These are phyloP conservation scores for Drosophila elegans DNA, from an alignment of 1,140 invertebrate species.

Conservation along the genomic window DNA sequence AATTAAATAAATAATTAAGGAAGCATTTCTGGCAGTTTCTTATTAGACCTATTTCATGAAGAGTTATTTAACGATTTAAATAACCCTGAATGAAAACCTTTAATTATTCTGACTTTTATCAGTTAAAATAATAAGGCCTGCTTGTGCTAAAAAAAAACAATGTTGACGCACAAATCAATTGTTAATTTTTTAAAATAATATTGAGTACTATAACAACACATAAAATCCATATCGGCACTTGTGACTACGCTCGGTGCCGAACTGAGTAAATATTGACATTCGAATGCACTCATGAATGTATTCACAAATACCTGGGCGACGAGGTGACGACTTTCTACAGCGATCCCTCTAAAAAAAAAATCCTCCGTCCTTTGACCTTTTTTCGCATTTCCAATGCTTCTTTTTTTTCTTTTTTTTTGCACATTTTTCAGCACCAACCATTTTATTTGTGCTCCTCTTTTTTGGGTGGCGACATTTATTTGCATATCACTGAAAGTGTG, in stretches of 20 bases:
- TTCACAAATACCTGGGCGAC: constrained; percentile 20
- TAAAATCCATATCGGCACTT: constrained; percentile 4
- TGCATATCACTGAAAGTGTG: constrained; percentile 22
- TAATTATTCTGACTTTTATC: not conserved
- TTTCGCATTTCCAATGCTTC: constrained; percentile 16
- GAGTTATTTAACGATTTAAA: not conserved
- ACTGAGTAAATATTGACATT: constrained; percentile 19
- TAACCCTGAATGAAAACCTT: not conserved
- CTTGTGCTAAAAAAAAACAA: not conserved
- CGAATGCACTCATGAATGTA: constrained; percentile 43
- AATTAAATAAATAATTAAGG: too few species aligned
- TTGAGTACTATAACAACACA: constrained; percentile 10
- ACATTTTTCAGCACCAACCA: constrained; percentile 42
- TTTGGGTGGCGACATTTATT: constrained; percentile 33
- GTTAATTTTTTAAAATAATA: constrained; percentile 9
- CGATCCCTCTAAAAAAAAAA: constrained; percentile 10
- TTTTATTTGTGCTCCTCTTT: constrained; percentile 31
- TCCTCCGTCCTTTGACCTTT: constrained; percentile 30
- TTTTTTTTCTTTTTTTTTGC: constrained; percentile 10
- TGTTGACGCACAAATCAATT: constrained; percentile 10
- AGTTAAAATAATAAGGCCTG: not conserved
- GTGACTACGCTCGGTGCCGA: not conserved
- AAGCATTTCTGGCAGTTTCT: too few species aligned
- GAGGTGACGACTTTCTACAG: not conserved
- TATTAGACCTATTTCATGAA: too few species aligned